Percentiles rank a stretch among this genome's conserved stretches.
phyloP scores from a whole-genome alignment of 1,140 invertebrate species.

The Ostrea denselamellosa region DNA sequence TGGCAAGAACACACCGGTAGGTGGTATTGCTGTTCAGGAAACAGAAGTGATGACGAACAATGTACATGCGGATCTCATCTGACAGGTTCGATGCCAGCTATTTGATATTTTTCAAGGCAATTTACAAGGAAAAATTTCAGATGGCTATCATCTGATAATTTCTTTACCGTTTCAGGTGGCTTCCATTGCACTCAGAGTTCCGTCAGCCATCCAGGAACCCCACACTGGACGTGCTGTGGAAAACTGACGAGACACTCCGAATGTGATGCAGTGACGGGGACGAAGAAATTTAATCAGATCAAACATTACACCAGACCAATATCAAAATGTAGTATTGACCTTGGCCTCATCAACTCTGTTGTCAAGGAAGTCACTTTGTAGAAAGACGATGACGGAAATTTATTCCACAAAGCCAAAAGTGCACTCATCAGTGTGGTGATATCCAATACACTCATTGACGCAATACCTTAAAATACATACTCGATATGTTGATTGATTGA shows the following conservation, averaged over 20 bases:
- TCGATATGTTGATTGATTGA: too few species aligned
- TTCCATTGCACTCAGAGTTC: neutral
- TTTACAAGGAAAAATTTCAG: neutral
- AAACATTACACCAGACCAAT: neutral
- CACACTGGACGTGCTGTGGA: slow-evolving; percentile 17
- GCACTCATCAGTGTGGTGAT: too few species aligned
- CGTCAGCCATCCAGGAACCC: neutral
- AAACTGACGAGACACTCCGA: slow-evolving; percentile 23
- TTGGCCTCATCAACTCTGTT: neutral
- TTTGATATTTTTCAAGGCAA: neutral
- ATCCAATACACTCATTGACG: too few species aligned
- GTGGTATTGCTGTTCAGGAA: neutral
- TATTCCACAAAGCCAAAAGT: too few species aligned
- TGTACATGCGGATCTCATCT: slow-evolving; percentile 11
- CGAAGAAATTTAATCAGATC: neutral
- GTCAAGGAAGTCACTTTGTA: neutral
- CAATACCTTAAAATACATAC: too few species aligned
- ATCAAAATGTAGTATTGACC: neutral
- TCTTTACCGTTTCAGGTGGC: neutral
- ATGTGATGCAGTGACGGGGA: neutral
- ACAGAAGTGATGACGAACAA: neutral
- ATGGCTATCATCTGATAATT: neutral
- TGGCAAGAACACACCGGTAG: slow-evolving; percentile 20
- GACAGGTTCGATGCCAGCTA: neutral
- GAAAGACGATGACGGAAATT: too few species aligned